Evolutionary conservation across 2,113 vertebrate species (phyloP).

Genomic region (Microtus pennsylvanicus): DNA sequence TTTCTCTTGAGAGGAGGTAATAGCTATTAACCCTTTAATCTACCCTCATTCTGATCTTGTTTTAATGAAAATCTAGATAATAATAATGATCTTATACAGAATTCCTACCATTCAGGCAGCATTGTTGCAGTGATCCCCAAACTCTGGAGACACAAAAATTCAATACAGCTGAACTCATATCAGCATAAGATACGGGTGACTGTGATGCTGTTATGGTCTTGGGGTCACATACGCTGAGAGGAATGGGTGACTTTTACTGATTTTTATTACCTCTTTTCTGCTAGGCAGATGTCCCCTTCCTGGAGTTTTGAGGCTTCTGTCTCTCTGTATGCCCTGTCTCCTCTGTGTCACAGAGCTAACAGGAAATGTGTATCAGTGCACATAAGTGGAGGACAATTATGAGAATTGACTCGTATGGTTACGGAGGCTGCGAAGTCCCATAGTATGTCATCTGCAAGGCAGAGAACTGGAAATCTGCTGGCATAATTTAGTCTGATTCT

Average conservation of each 20-base stretch:
- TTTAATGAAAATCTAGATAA: slow-evolving; percentile 30
- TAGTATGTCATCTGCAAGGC: background rate
- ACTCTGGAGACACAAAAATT: slow-evolving; percentile 24
- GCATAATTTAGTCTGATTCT: background rate
- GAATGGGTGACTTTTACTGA: background rate
- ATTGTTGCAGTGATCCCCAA: slow-evolving; percentile 3
- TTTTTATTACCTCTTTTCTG: background rate
- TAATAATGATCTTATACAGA: background rate
- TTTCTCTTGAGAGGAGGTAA: background rate
- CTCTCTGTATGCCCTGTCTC: background rate
- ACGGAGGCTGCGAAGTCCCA: background rate
- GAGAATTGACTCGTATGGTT: background rate
- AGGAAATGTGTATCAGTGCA: background rate
- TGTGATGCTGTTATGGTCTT: background rate
- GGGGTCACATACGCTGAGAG: background rate
- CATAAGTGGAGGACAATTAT: background rate
- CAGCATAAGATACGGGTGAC: background rate
- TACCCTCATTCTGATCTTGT: background rate
- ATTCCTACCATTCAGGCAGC: background rate
- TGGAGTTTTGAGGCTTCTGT: background rate
- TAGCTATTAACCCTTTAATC: slow-evolving; percentile 6
- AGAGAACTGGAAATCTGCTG: background rate
- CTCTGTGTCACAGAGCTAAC: background rate
- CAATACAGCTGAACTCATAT: slow-evolving; percentile 5
- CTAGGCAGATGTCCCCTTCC: background rate